Evolutionary conservation across 2,797 vertebrate genomes (phyloP).

Genomic region (Hydrophis major): DNA sequence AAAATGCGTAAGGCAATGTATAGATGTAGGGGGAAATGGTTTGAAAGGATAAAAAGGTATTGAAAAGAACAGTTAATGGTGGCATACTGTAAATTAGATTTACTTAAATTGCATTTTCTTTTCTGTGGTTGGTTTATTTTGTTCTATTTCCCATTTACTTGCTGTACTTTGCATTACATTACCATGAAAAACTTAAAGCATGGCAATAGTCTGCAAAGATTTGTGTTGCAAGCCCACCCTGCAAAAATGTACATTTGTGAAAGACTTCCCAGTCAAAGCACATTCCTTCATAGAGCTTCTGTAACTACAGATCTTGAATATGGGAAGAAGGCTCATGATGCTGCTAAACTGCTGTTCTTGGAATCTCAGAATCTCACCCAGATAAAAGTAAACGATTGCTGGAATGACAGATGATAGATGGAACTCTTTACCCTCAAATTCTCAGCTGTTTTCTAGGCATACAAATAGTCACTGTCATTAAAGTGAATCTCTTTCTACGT

Average conservation of each 20-base stretch:
- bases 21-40: background rate
- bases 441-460: background rate
- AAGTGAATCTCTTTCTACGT: background rate
- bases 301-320: background rate
- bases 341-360: background rate
- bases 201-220: background rate
- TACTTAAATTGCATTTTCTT: background rate
- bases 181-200: background rate
- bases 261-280: background rate
- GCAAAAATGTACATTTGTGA: background rate
- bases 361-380: background rate
- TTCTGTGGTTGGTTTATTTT: background rate
- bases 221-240: background rate
- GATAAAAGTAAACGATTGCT: background rate
- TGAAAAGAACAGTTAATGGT: background rate
- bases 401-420: background rate
- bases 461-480: background rate
- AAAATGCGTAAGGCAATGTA: background rate
- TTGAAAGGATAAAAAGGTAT: background rate
- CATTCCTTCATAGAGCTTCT: background rate
- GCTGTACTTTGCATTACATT: background rate
- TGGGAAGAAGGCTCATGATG: background rate
- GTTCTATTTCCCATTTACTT: background rate
- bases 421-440: background rate
- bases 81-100: background rate